Evolutionary conservation across 2,113 vertebrate genomes (phyloP).

Genomic region (Cyphomyrus discorhynchus): DNA sequence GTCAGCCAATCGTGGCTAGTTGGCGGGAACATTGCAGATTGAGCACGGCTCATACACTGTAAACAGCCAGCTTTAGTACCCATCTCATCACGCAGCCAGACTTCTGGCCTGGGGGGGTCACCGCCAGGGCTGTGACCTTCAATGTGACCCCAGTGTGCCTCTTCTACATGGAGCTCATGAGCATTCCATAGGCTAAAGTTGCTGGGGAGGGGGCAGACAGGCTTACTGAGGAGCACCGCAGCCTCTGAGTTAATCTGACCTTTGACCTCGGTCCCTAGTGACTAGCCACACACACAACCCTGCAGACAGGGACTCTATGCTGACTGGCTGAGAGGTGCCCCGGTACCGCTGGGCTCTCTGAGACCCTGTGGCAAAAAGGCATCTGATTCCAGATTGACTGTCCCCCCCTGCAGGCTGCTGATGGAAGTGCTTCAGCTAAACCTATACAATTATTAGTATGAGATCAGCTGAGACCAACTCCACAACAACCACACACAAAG

Average conservation of each 20-base stretch:
- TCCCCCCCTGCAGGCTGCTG: neutral
- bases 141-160: neutral
- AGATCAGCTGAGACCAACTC: neutral
- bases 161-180: neutral
- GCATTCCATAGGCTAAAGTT: neutral
- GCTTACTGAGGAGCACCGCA: neutral
- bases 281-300: neutral
- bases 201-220: neutral
- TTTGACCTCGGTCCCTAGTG: neutral
- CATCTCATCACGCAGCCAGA: neutral
- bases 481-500: neutral
- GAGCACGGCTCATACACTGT: neutral
- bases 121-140: neutral
- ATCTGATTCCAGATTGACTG: neutral
- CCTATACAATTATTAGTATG: neutral
- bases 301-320: neutral
- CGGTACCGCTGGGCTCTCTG: neutral
- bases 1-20: neutral
- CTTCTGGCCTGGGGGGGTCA: neutral
- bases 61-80: neutral
- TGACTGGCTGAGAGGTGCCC: neutral
- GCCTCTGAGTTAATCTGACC: neutral
- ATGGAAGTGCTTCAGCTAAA: slow-evolving; percentile 7
- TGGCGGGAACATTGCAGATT: neutral
- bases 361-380: neutral